Base-by-base conservation (phyloP, 2,797 vertebrate genomes). In the Sebastes umbrosus region DNA sequence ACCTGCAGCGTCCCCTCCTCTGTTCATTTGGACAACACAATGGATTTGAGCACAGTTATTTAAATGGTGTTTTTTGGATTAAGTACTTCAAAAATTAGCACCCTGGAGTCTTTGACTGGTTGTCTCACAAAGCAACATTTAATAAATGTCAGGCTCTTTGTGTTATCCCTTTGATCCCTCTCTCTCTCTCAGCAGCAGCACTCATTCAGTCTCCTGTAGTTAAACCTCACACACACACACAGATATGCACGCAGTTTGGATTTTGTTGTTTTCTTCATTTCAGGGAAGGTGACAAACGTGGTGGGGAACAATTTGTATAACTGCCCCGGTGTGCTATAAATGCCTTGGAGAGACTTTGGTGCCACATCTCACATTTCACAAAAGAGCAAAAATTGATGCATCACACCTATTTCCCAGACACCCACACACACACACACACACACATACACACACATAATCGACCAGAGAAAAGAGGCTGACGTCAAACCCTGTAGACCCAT, bases 401-500 rank as follows among this genome's bases (percentile, higher is more conserved):
- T 87, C 75, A 80, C 70, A 72, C 71, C 71, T 77, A 76, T 75
- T 84, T 84, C 39, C 59, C 71, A 82, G 24, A 63, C 18, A 32
- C 29, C 1, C 74, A 81, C 82, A 66, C 74, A 81, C 82, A 75
- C 73, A 81, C 59, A 63, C 66, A 82, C 83, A 78, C 73, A 81
- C 50, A 69, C 58, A 62, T 58, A 69, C 46, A 64, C 66, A 75
- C 72, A 82, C 84, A 82, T 22, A 84, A 85, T 87, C 81, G 87
- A 93, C 86, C 85, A 67, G 81, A 83, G 88, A 83, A 77, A 77
- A 80, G 73, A 75, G 77, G 46, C 72, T 95, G 93, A 94, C 90
- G 92, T 95, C 94, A 95, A 93, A 92, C 66, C 75, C 68, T 74
- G 69, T 64, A 77, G 74, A 80, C 70, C 84, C 84, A 93, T 92